Base-by-base conservation (phyloP, 2,113 vertebrate genomes). In the Melanocharis versteri region DNA sequence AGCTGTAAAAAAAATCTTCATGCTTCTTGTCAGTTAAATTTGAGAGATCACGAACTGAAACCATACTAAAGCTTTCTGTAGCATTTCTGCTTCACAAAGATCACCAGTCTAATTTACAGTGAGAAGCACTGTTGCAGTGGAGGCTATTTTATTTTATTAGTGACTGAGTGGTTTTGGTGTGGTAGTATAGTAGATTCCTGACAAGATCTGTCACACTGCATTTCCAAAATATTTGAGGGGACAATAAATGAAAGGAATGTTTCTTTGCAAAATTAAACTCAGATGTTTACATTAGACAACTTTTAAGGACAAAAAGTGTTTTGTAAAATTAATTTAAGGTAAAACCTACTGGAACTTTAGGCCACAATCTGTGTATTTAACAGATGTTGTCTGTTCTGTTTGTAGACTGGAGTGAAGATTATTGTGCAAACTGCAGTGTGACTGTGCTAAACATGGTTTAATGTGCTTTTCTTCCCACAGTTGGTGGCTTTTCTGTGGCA, bases 401-500 rank as follows among this genome's bases (percentile, higher is more conserved):
- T 79, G 28, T 81, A n/a, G 19, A 53, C 35, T 62, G 39, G 37
- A 65, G 42, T 57, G 48, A 87, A 79, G 54, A 53, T 61, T 27
- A 66, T n/a, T 24, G 30, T 45, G 28, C 11, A 17, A 62, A 75
- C 8, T 76, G 45, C 72, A 42, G 0, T 45, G 11, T 80, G 51
- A 35, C 18, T 58, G 24, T 44, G 33, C 31, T 33, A 28, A 66
- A 82, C 2, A 2, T 50, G 2, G 61, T 92, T 77, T 92, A 37
- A 83, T 47, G 10, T 84, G 45, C 47, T 94, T 88, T 92, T 48
- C 68, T 75, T 90, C 54, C 93, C 11, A 3, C 97, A 99, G 97
- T 53, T 98, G 98, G 95, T 99, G 99, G 99, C 98, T 99, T 92
- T 94, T 97, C 50, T 94, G 97, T n/a, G 99, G 99, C 5, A 45